Percentiles rank a stretch among this genome's conserved stretches.
Conservation (phyloP, 30 jellyfish, hydroid and myxozoan species). For the Hydra vulgaris region DNA sequence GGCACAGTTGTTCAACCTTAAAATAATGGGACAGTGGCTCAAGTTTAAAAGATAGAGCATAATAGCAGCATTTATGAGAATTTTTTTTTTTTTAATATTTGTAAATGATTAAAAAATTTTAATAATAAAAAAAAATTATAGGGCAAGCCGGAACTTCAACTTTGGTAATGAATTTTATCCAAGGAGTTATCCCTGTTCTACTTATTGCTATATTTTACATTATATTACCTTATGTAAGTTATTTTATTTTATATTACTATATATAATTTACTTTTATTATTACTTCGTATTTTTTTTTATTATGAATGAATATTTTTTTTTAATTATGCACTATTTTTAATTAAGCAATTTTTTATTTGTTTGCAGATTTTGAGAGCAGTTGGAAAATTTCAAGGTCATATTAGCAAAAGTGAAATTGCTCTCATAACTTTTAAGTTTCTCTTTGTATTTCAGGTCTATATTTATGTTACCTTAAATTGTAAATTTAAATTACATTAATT, state of each 20-base stretch:
- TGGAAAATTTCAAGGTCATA: slow-evolving; percentile 57
- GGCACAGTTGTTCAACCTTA: too few species aligned
- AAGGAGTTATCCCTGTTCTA: slow-evolving; percentile 60
- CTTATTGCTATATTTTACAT: slow-evolving; percentile 38
- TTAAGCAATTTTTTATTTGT: too few species aligned
- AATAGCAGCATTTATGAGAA: background rate
- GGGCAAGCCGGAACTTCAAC: slow-evolving; percentile 39
- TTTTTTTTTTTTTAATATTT: too few species aligned
- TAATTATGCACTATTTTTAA: too few species aligned
- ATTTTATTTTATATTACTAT: background rate
- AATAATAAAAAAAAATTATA: too few species aligned
- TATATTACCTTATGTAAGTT: slow-evolving; percentile 54
- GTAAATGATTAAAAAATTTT: background rate
- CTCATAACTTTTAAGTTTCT: slow-evolving; percentile 49
- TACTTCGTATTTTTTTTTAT: background rate
- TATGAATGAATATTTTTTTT: background rate
- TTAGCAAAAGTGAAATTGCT: slow-evolving; percentile 34
- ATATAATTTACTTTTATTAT: background rate
- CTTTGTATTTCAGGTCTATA: slow-evolving; percentile 26
- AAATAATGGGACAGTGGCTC: too few species aligned
- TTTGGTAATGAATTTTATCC: slow-evolving; percentile 35
- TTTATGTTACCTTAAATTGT: background rate
- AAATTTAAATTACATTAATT: too few species aligned
- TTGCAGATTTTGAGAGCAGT: slow-evolving; percentile 43
- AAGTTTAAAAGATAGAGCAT: too few species aligned